Percentiles rank a stretch among this genome's conserved stretches.
Evolutionary conservation across 2,888 invertebrate genomes (phyloP).

Genomic region (Dromius quadrimaculatus): DNA sequence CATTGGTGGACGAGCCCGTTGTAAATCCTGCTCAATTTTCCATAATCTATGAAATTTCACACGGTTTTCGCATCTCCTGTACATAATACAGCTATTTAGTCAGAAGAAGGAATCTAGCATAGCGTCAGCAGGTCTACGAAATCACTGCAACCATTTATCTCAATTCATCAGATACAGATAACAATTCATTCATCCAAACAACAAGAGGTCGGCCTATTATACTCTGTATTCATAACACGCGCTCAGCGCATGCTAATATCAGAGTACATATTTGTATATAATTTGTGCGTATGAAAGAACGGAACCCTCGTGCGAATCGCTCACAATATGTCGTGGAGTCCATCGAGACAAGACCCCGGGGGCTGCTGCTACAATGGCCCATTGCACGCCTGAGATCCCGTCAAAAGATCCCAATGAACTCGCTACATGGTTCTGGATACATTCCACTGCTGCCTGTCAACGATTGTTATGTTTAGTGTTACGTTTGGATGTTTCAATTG

Average conservation of each 20-base stretch:
- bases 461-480: constrained; percentile 1
- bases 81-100: too few species aligned
- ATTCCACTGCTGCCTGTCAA: constrained; percentile 12
- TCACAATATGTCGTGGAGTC: constrained; percentile 64
- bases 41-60: too few species aligned
- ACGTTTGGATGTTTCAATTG: background rate
- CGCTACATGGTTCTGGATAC: background rate
- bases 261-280: constrained; percentile 68
- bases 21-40: too few species aligned
- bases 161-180: constrained; percentile 26
- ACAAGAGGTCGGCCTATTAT: constrained; percentile 27
- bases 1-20: too few species aligned
- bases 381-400: constrained; percentile 30
- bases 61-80: too few species aligned
- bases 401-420: constrained; percentile 23
- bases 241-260: constrained; percentile 39
- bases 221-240: constrained; percentile 37
- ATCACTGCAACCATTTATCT: background rate
- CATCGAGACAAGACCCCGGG: constrained; percentile 57
- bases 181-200: constrained; percentile 24
- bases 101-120: too few species aligned
- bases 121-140: background rate
- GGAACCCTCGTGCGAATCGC: constrained; percentile 64
- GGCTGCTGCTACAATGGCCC: constrained; percentile 24
- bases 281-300: constrained; percentile 67